A percentile compares a stretch with the other conserved stretches of the same genome.
Evolutionary conservation across 2,113 vertebrate genomes (phyloP).

Genomic region (Thamnophis sirtalis): DNA sequence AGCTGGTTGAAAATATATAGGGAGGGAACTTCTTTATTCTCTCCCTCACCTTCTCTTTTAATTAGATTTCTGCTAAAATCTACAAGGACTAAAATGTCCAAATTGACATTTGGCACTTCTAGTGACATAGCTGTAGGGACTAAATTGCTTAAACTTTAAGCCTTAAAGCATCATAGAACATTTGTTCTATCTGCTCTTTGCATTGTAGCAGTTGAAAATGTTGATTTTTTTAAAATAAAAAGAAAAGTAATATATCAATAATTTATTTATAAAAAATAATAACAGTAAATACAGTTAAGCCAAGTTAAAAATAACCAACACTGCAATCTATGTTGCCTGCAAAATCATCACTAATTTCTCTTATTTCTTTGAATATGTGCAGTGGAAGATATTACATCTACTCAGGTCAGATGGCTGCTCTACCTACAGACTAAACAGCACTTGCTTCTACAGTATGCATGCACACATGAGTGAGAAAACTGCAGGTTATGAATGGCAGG

Average conservation of each 20-base stretch:
- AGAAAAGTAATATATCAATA: background rate
- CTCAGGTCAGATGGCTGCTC: background rate
- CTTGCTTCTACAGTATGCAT: background rate
- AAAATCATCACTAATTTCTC: background rate
- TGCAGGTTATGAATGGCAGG: background rate
- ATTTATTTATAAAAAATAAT: background rate
- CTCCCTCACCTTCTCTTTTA: background rate
- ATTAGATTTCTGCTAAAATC: background rate
- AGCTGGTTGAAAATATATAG: background rate
- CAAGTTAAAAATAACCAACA: background rate
- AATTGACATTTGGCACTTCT: background rate
- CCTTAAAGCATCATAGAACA: background rate
- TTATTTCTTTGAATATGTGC: background rate
- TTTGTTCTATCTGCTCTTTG: background rate
- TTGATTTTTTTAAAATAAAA: background rate
- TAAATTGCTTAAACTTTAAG: background rate
- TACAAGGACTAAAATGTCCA: background rate
- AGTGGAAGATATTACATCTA: background rate
- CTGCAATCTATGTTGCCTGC: background rate
- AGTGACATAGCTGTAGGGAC: background rate
- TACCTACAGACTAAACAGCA: background rate
- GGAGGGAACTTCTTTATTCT: background rate
- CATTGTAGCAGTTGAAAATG: background rate
- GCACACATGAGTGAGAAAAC: background rate
- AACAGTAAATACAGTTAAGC: background rate